Conservation (phyloP, 1,140 invertebrate genomes). For the Epicauta chinensis region DNA sequence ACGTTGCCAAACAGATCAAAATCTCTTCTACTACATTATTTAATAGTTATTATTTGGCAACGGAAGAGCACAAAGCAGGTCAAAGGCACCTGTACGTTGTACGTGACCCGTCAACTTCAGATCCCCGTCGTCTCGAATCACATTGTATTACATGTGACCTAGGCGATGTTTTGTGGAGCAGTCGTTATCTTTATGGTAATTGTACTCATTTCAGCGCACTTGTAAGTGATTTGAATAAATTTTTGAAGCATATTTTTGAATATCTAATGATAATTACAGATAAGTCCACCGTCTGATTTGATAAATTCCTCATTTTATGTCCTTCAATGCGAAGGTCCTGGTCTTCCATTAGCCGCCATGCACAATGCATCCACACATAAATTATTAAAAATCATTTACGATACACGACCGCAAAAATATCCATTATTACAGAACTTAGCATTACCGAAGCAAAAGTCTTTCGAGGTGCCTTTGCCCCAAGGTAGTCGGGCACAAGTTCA, state of each 20-base stretch:
- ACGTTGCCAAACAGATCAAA: not conserved
- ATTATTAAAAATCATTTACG: constrained; percentile 66
- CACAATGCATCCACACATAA: constrained; percentile 65
- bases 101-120: constrained; percentile 58
- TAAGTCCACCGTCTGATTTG: constrained; percentile 23
- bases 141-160: constrained; percentile 76
- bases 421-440: constrained; percentile 61
- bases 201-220: constrained; percentile 73
- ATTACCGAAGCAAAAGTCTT: constrained; percentile 64
- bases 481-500: constrained; percentile 72
- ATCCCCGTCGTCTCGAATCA: constrained; percentile 63
- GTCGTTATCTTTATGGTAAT: constrained; percentile 67
- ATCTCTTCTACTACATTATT: constrained; percentile 10
- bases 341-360: constrained; percentile 68
- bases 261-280: constrained; percentile 4
- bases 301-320: constrained; percentile 62
- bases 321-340: constrained; percentile 71
- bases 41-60: constrained; percentile 54
- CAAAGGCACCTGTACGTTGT: constrained; percentile 82
- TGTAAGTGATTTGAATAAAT: constrained; percentile 41
- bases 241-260: not conserved
- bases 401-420: constrained; percentile 60
- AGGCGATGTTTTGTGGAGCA: constrained; percentile 61
- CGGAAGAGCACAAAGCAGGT: constrained; percentile 71
- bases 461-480: constrained; percentile 71